Evolutionary conservation across 2,797 vertebrate species (phyloP).

Genomic region (Percopsis omiscomaycus): DNA sequence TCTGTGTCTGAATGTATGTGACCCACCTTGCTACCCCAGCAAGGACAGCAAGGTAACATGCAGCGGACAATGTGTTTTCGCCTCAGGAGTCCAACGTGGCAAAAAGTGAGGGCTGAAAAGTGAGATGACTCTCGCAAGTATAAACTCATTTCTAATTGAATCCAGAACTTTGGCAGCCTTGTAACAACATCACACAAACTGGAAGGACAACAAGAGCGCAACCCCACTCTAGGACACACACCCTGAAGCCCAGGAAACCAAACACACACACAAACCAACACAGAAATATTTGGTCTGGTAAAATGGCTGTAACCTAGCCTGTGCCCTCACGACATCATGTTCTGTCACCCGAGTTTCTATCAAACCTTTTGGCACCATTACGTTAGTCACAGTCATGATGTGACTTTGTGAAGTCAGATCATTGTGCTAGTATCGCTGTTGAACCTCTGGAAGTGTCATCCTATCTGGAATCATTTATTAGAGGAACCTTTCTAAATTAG

Average conservation of each 20-base stretch:
- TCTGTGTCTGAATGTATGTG: too few species aligned
- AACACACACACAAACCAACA: conserved; percentile 64
- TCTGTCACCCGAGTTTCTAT: too few species aligned
- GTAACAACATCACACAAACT: conserved; percentile 41
- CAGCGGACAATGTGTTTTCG: not conserved
- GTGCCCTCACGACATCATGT: too few species aligned
- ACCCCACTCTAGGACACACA: conserved; percentile 25
- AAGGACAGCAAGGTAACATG: too few species aligned
- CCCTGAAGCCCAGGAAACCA: conserved; percentile 69
- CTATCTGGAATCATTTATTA: not conserved
- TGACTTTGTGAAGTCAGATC: too few species aligned
- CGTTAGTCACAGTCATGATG: too few species aligned
- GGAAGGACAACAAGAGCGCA: conserved; percentile 33
- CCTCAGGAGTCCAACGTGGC: conserved; percentile 1
- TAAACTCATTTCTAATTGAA: conserved; percentile 58
- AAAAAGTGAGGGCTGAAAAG: conserved; percentile 19
- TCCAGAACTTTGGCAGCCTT: conserved; percentile 56
- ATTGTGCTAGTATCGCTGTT: too few species aligned
- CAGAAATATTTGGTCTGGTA: not conserved
- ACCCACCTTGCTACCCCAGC: too few species aligned
- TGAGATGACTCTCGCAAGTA: conserved; percentile 39
- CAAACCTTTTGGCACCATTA: too few species aligned
- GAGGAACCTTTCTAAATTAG: not conserved
- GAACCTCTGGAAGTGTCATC: not conserved
- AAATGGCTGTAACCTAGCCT: conserved; percentile 2